phyloP scores from a whole-genome alignment of 2,888 invertebrate species.

The Osedax fenrisi region DNA sequence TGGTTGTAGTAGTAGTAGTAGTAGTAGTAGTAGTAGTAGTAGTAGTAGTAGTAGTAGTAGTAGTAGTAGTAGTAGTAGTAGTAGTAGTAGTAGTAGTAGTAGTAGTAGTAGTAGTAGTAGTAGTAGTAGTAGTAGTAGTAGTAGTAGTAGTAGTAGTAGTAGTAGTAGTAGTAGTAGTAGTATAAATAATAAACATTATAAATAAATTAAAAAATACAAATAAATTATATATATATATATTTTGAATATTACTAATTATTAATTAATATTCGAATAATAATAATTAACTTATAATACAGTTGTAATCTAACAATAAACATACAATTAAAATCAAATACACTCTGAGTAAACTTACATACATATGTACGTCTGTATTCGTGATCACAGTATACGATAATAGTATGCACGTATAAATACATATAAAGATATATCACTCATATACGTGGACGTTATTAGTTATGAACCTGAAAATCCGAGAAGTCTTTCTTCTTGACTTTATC shows the following conservation, averaged over 20 bases:
- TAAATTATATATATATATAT: too few relatives aligned
- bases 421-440: too few relatives aligned
- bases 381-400: too few relatives aligned
- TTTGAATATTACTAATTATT: too few relatives aligned
- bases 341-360: too few relatives aligned
- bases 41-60: constrained; percentile 24
- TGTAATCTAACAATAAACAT: background rate
- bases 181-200: background rate
- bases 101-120: constrained; percentile 25
- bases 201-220: too few relatives aligned
- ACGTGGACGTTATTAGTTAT: too few relatives aligned
- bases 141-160: background rate
- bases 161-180: constrained; percentile 4
- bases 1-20: constrained; percentile 21
- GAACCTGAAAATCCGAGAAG: constrained; percentile 60
- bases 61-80: constrained; percentile 25
- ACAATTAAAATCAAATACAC: too few relatives aligned
- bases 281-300: too few relatives aligned
- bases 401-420: too few relatives aligned
- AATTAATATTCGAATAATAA: too few relatives aligned
- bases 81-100: constrained; percentile 23
- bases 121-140: constrained; percentile 23
- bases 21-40: constrained; percentile 25
- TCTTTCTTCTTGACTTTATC: constrained; percentile 64
- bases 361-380: too few relatives aligned